Evolutionary conservation across 2,888 invertebrate species (phyloP).

Genomic region (Mythimna pallens): DNA sequence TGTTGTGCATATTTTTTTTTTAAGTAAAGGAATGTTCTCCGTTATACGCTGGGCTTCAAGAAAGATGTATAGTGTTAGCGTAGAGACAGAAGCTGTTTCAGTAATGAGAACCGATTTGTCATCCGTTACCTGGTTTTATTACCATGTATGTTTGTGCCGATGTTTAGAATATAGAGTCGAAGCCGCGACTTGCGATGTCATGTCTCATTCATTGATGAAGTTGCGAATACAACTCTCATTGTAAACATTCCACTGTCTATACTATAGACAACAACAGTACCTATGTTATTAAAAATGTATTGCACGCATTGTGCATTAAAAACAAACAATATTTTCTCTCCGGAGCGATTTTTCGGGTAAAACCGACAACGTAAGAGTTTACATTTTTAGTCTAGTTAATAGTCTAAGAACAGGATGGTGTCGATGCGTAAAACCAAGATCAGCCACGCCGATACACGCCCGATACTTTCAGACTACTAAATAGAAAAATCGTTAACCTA

Average conservation of each 20-base stretch:
- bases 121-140: constrained; percentile 67
- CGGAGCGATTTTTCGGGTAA: not conserved
- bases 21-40: constrained; percentile 75
- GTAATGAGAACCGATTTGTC: constrained; percentile 75
- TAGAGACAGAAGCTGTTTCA: constrained; percentile 68
- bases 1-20: constrained; percentile 79
- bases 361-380: constrained; percentile 25
- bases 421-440: constrained; percentile 59
- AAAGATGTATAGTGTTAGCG: constrained; percentile 74
- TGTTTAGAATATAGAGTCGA: constrained; percentile 34
- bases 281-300: constrained; percentile 6
- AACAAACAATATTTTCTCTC: constrained; percentile 2
- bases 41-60: constrained; percentile 72
- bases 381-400: constrained; percentile 65
- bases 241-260: constrained; percentile 12
- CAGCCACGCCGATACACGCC: constrained; percentile 58
- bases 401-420: constrained; percentile 61
- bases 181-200: not conserved
- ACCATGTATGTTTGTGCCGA: constrained; percentile 44
- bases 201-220: constrained; percentile 42
- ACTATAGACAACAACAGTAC: not conserved
- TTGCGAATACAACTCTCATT: constrained; percentile 20
- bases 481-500: constrained; percentile 36
- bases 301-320: not conserved
- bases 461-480: constrained; percentile 67